Conservation (phyloP, 2,113 vertebrate genomes). For the Malurus alboscapulatus region DNA sequence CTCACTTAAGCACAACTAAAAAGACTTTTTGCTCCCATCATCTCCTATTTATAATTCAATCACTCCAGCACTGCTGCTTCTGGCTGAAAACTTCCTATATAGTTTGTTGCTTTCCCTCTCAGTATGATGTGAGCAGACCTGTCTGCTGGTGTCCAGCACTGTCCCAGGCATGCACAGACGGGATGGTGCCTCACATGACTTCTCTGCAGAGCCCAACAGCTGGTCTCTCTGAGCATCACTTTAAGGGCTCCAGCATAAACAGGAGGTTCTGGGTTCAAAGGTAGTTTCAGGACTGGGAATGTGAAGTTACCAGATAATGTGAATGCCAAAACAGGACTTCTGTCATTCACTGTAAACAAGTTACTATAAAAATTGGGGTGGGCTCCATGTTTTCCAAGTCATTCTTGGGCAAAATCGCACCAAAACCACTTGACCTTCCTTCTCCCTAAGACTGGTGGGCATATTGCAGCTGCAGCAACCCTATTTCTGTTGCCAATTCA, state of each 20-base stretch:
- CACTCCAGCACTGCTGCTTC: neutral
- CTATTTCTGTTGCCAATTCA: neutral
- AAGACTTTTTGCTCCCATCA: neutral
- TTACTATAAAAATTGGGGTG: neutral
- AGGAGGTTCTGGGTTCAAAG: neutral
- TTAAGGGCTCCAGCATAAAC: neutral
- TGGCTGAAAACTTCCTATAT: neutral
- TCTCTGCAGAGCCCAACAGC: neutral
- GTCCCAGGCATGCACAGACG: fast-evolving
- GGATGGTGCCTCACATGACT: neutral
- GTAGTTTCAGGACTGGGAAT: neutral
- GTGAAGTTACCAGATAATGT: neutral
- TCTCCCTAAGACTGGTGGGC: neutral
- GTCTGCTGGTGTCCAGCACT: neutral
- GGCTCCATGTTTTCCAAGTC: neutral
- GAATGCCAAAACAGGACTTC: neutral
- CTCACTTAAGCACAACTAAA: neutral
- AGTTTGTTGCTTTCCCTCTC: neutral
- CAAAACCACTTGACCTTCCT: neutral
- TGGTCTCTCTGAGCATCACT: neutral
- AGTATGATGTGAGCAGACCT: neutral
- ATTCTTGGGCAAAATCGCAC: neutral
- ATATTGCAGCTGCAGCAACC: neutral
- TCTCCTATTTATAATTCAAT: constrained; percentile 7
- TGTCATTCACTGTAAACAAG: neutral